Percentiles rank a stretch among this genome's conserved stretches.
Evolutionary conservation across 2,888 invertebrate species (phyloP).

Genomic region (Euclidia mi): DNA sequence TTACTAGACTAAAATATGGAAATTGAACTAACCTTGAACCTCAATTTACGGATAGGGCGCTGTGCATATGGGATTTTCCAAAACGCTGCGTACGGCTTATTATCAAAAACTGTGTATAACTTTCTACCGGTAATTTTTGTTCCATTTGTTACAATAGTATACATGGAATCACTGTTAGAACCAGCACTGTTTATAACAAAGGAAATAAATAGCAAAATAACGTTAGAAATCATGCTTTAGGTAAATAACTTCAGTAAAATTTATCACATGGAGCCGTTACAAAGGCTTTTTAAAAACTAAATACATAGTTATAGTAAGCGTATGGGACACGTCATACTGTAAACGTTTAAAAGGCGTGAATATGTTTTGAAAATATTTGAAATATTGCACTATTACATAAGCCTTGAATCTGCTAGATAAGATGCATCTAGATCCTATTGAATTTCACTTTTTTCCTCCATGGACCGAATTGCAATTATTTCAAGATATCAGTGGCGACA

Average conservation of each 20-base stretch:
- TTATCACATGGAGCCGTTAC: conserved; percentile 1
- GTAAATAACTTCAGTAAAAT: conserved; percentile 1
- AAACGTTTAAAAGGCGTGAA: conserved; percentile 62
- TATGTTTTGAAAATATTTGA: conserved; percentile 70
- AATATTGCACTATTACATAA: not conserved
- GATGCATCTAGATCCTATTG: not conserved
- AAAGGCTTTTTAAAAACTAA: not conserved
- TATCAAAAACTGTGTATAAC: conserved; percentile 66
- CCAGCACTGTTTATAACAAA: conserved; percentile 17
- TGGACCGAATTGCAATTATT: no score
- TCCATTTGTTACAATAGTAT: conserved; percentile 61
- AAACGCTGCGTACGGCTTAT: conserved; percentile 72
- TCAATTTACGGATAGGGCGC: conserved; percentile 68
- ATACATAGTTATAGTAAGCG: not conserved
- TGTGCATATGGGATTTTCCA: conserved; percentile 79
- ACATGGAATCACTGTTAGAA: conserved; percentile 35
- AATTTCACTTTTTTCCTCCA: no score
- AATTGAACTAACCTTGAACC: conserved; percentile 75
- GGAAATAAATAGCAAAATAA: not conserved
- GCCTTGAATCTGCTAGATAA: conserved; percentile 6
- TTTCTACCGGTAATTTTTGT: conserved; percentile 70
- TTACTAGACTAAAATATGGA: no score
- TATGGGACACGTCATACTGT: conserved; percentile 63
- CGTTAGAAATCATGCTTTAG: no score
- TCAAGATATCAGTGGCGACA: no score